Conservation (phyloP, 1,140 invertebrate genomes). For the Drosophila melanica region DNA sequence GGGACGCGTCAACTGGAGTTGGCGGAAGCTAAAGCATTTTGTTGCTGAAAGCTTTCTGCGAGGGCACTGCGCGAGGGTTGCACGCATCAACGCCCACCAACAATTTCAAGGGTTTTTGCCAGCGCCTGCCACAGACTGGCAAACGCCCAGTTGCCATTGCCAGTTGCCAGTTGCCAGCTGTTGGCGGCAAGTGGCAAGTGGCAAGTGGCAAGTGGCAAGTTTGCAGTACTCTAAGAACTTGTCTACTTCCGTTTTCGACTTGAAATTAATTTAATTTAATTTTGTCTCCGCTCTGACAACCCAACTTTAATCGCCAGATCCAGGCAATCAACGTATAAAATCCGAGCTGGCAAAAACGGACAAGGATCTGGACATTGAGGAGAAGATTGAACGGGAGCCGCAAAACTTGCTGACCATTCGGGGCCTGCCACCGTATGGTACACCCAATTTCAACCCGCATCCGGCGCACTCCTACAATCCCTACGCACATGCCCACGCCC, state of each 20-base stretch:
- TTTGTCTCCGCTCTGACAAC: constrained; percentile 41
- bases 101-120: constrained; percentile 79
- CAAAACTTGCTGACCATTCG: constrained; percentile 84
- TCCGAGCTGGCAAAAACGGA: constrained; percentile 87
- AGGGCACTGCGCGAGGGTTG: constrained; percentile 63
- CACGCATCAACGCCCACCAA: constrained; percentile 82
- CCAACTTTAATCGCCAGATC: constrained; percentile 65
- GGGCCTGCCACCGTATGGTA: constrained; percentile 56
- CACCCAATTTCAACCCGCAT: constrained; percentile 53
- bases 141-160: constrained; percentile 56
- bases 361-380: constrained; percentile 82
- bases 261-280: constrained; percentile 81
- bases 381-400: constrained; percentile 88
- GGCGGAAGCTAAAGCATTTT: constrained; percentile 78
- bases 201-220: constrained; percentile 43
- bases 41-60: constrained; percentile 79
- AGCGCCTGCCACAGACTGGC: constrained; percentile 35
- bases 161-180: constrained; percentile 58
- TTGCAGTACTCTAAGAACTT: constrained; percentile 70
- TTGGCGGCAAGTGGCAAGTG: constrained; percentile 39
- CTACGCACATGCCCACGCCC: constrained; percentile 40
- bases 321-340: constrained; percentile 72
- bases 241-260: constrained; percentile 72
- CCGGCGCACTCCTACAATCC: constrained; percentile 63
- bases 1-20: constrained; percentile 26